phyloP scores from a whole-genome alignment of 2,888 invertebrate species.

The Drosophila flavopinicola region DNA sequence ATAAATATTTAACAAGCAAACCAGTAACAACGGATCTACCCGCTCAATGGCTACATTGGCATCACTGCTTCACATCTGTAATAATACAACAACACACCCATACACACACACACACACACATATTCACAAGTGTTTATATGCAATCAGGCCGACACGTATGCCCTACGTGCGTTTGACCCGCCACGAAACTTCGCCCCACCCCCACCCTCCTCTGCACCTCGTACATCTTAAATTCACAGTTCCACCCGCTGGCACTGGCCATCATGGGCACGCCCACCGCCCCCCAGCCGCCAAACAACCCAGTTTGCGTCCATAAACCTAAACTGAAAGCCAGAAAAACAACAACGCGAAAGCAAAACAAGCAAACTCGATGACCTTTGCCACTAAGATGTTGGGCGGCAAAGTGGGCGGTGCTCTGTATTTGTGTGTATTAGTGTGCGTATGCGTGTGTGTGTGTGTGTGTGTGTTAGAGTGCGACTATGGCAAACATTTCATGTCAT shows the following conservation, averaged over 20 bases:
- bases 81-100: conserved; percentile 19
- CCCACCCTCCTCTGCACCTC: neutral
- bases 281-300: conserved; percentile 4
- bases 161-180: conserved; percentile 56
- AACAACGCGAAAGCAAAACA: conserved; percentile 45
- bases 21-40: neutral
- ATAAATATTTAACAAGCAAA: neutral
- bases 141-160: conserved; percentile 77
- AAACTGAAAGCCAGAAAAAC: conserved; percentile 47
- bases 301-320: conserved; percentile 39
- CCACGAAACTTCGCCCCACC: conserved; percentile 8
- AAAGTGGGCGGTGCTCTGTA: neutral
- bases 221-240: neutral
- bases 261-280: conserved; percentile 50
- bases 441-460: neutral
- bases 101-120: conserved; percentile 18
- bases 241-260: conserved; percentile 35
- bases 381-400: conserved; percentile 52
- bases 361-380: conserved; percentile 60
- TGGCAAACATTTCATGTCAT: conserved; percentile 66
- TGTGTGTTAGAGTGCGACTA: conserved; percentile 17
- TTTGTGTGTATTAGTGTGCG: neutral
- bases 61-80: conserved; percentile 3
- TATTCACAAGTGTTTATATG: conserved; percentile 64
- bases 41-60: neutral